These are phyloP conservation scores for Agrotis clavis DNA, from an alignment of 2,888 invertebrate genomes.

Conservation along the genomic window DNA sequence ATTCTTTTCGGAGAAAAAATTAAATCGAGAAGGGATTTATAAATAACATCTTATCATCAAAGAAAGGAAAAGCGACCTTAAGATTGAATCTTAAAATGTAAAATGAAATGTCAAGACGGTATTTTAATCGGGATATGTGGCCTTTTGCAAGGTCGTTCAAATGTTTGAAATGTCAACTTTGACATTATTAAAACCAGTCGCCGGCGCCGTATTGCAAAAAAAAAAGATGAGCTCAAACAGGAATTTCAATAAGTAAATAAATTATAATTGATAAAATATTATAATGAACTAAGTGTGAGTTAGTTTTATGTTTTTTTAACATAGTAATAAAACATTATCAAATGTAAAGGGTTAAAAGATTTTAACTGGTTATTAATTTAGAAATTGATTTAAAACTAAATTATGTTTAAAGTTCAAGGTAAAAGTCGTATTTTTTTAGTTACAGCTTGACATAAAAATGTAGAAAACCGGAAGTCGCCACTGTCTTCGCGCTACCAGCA, in stretches of 20 bases:
- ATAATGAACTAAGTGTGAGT: slow-evolving; percentile 4
- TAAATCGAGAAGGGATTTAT: neutral
- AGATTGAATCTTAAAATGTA: slow-evolving; percentile 34
- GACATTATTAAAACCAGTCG: slow-evolving; percentile 79
- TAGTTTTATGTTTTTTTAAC: slow-evolving; percentile 5
- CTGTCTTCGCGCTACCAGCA: too few relatives aligned
- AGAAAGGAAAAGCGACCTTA: slow-evolving; percentile 54
- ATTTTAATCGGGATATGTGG: slow-evolving; percentile 63
- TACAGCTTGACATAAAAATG: too few relatives aligned
- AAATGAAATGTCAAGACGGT: slow-evolving; percentile 57
- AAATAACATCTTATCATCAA: slow-evolving; percentile 8
- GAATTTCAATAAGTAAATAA: slow-evolving; percentile 34
- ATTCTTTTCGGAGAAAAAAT: slow-evolving; percentile 26
- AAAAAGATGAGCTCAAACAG: slow-evolving; percentile 61
- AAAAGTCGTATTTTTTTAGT: neutral
- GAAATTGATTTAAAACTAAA: neutral
- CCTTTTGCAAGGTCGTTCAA: slow-evolving; percentile 77
- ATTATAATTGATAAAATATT: slow-evolving; percentile 23
- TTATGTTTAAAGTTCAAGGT: slow-evolving; percentile 2
- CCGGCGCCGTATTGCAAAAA: slow-evolving; percentile 71
- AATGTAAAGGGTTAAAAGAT: neutral
- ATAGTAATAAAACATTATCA: slow-evolving; percentile 2
- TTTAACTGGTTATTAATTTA: neutral
- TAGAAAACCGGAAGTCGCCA: too few relatives aligned
- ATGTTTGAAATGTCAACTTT: slow-evolving; percentile 77